A percentile compares a stretch with the other conserved stretches of the same genome.
These are phyloP conservation scores for Spea multiplicata DNA, from an alignment of 2,113 vertebrate genomes.

Conservation along the genomic window DNA sequence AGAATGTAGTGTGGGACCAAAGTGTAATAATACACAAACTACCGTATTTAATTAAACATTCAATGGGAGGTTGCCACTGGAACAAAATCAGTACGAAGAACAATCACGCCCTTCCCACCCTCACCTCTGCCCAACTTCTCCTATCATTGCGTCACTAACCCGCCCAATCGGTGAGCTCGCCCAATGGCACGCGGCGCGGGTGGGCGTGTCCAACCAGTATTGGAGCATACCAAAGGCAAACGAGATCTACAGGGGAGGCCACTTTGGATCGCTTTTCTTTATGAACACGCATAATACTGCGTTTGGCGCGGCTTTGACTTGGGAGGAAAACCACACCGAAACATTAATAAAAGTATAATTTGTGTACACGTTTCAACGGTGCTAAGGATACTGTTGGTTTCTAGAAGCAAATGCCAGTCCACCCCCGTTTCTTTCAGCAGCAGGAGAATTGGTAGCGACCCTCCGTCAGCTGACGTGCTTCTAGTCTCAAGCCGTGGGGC, in stretches of 20 bases:
- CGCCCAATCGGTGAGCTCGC: not conserved
- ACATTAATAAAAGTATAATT: too few species aligned
- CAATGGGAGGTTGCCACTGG: too few species aligned
- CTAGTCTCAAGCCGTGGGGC: conserved; percentile 1
- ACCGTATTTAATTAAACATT: too few species aligned
- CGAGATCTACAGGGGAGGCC: not conserved
- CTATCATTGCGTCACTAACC: not conserved
- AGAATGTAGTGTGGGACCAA: too few species aligned
- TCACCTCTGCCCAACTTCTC: conserved; percentile 18
- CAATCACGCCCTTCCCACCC: not conserved
- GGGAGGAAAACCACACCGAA: too few species aligned
- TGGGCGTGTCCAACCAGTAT: not conserved
- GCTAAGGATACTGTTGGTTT: too few species aligned
- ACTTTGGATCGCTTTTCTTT: not conserved
- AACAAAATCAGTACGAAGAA: too few species aligned
- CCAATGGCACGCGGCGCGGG: not conserved
- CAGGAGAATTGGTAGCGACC: not conserved
- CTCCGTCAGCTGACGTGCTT: conserved; percentile 16
- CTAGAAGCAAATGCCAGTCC: not conserved
- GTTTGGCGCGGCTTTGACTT: too few species aligned
- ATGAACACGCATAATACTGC: too few species aligned
- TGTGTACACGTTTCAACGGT: too few species aligned
- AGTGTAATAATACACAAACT: too few species aligned
- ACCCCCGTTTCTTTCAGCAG: not conserved
- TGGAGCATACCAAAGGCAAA: conserved; percentile 1